Evolutionary conservation across 2,888 invertebrate species (phyloP), one percentile per base, ranked within the genome.

Genomic region (Coleophora flavipennella): DNA sequence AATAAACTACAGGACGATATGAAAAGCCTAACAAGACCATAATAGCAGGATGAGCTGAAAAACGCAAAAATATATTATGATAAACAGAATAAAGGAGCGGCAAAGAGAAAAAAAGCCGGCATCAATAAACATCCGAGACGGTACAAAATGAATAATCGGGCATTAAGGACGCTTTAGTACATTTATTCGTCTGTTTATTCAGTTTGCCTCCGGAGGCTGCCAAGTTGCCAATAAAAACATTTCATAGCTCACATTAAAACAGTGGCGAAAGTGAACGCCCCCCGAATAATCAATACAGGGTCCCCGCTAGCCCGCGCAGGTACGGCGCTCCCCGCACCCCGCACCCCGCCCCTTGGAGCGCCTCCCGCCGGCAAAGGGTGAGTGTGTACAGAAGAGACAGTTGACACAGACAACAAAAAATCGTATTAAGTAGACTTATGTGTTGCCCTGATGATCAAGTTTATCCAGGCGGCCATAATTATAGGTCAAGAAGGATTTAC

Each of bases 201-300:
- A 59, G 62, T 59, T 57, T 52, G 63, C 49, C 41, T 20, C n/a
- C 58, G 59, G 52, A 57, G 62, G 59, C 63, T 60, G 67, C 64
- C 67, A 64, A 70, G 70, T 64, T 64, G 65, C 70, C 72, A 77
- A 79, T 80, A 80, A 81, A 83, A 83, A 76, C 78, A 76, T 79
- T 80, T 79, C 77, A 79, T 73, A 68, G 77, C 69, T 61, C 64
- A 65, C 74, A 79, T 81, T 83, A 81, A 80, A 83, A 81, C 80
- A 79, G 72, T 75, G 79, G 78, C 72, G 81, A 81, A 83, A 81
- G 81, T 81, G 80, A 80, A 77, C 78, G 74, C 66, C 66, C 57
- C 55, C 53, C 53, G 60, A 70, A 72, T 72, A 72, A 72, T 72
- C 72, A 70, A 72, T 72, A 72, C 69, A 49, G 44, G 43, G 36